Evolutionary conservation across 2,888 invertebrate genomes (phyloP), one percentile per base, ranked within the genome.

Genomic region (Limnephilus rhombicus): DNA sequence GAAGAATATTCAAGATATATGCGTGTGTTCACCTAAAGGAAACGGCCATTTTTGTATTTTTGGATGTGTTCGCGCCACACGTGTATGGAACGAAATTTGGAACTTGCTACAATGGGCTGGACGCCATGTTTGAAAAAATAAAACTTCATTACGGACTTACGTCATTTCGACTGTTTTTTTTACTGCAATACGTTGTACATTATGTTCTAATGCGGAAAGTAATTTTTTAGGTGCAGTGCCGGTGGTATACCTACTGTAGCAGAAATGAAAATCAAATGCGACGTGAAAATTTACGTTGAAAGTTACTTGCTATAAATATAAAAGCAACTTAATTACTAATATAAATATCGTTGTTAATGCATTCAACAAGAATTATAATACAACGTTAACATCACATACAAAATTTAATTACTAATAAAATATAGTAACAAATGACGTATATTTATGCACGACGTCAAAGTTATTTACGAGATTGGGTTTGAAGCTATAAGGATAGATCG

Each of bases 1-100:
- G 85, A 93, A 91, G 90, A 91, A 91, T 91, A 91, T 85, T 88
- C 83, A 85, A 88, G 91, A 91, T 90, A 68, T 88, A 68, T 91
- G 80, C 85, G 90, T 86, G 86, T 41, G 41, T 90, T 86, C 90
- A 83, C 85, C 86, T 81, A 31, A 86, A 86, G 90, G 68, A 85
- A 37, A 85, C 85, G 53, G 86, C 87, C 86, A 88, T 88, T 87
- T 82, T 53, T 92, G 88, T 88, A 90, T 85, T 90, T 92, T 85
- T 85, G 91, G 82, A 89, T 85, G 92, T 91, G 92, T 90, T 83
- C 41, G 80, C 37, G 83, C 80, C 91, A 85, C 91, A 86, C 83
- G 91, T 92, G 90, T 88, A 87, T 91, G 29, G n/a, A 86, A 29
- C 15, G 11, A n/a, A 12, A 15, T 45, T 29, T 68, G 7, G 9